phyloP scores from a whole-genome alignment of 2,113 vertebrate genomes.

The Elgaria multicarinata region DNA sequence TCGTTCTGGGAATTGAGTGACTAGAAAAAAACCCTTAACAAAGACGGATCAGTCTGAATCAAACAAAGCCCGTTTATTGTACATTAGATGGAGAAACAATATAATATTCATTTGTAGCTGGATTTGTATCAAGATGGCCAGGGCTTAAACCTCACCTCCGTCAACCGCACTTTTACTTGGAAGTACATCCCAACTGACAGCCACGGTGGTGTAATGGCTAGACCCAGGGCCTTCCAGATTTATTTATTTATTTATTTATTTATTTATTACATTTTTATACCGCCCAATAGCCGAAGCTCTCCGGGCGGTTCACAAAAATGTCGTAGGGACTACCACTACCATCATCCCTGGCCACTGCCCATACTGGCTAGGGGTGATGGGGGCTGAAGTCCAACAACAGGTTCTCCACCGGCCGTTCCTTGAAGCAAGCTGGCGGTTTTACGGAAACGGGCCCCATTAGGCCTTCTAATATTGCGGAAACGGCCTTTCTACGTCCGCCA shows the following conservation, averaged over 20 bases:
- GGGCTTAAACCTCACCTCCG: not conserved
- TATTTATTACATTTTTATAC: too few species aligned
- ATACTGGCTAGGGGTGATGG: not conserved
- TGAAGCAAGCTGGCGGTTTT: too few species aligned
- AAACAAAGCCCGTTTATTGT: not conserved
- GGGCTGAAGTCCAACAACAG: too few species aligned
- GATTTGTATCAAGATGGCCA: too few species aligned
- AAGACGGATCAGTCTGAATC: not conserved
- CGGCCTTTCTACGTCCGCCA: too few species aligned
- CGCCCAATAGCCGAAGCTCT: too few species aligned
- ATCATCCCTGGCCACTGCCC: not conserved
- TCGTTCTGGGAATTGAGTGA: not conserved
- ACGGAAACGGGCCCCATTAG: too few species aligned
- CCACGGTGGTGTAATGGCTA: not conserved
- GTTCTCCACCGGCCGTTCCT: too few species aligned
- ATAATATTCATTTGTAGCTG: not conserved
- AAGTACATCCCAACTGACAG: not conserved
- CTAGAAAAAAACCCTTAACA: not conserved
- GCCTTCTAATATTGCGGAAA: too few species aligned
- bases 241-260: too few species aligned
- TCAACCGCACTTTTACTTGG: not conserved
- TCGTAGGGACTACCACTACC: not conserved
- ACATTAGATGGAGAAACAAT: not conserved
- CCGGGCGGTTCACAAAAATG: too few species aligned
- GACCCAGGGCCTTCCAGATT: not conserved